Evolutionary conservation across 2,797 vertebrate species (phyloP).

Genomic region (Acanthurus leucopareius): DNA sequence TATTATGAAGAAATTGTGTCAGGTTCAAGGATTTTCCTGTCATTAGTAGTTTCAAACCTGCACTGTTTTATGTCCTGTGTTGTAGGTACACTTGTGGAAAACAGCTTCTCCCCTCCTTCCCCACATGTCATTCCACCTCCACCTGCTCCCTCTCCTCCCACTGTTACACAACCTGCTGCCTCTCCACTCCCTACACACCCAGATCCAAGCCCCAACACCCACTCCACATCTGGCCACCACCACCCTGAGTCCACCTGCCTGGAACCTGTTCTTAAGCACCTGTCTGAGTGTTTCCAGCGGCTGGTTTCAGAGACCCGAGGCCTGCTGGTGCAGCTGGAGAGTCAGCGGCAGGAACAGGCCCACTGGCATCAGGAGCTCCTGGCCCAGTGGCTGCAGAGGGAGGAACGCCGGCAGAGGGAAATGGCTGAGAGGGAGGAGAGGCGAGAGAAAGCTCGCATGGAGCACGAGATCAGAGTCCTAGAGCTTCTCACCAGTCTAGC

Average conservation of each 20-base stretch:
- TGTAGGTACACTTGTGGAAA: conserved; percentile 50
- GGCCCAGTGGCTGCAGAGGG: conserved; percentile 70
- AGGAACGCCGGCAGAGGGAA: conserved; percentile 72
- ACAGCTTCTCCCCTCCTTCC: conserved; percentile 40
- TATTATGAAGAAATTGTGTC: background rate
- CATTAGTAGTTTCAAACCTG: background rate
- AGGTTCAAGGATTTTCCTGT: background rate
- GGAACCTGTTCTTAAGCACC: conserved; percentile 59
- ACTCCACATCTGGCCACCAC: conserved; percentile 13
- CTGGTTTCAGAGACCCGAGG: conserved; percentile 69
- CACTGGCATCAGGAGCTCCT: conserved; percentile 75
- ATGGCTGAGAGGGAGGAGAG: conserved; percentile 73
- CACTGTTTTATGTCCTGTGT: conserved; percentile 17
- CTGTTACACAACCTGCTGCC: background rate
- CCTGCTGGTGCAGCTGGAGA: conserved; percentile 72
- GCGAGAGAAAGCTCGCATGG: conserved; percentile 75
- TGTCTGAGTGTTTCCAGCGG: conserved; percentile 66
- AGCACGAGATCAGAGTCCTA: conserved; percentile 74
- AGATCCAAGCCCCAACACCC: conserved; percentile 6
- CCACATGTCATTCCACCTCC: conserved; percentile 30
- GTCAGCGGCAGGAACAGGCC: conserved; percentile 69
- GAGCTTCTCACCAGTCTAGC: conserved; percentile 66
- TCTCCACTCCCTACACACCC: conserved; percentile 21
- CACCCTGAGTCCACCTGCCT: conserved; percentile 20
- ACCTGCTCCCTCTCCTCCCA: background rate